phyloP scores from a whole-genome alignment of 1,140 invertebrate species.

The Bombus consobrinus region DNA sequence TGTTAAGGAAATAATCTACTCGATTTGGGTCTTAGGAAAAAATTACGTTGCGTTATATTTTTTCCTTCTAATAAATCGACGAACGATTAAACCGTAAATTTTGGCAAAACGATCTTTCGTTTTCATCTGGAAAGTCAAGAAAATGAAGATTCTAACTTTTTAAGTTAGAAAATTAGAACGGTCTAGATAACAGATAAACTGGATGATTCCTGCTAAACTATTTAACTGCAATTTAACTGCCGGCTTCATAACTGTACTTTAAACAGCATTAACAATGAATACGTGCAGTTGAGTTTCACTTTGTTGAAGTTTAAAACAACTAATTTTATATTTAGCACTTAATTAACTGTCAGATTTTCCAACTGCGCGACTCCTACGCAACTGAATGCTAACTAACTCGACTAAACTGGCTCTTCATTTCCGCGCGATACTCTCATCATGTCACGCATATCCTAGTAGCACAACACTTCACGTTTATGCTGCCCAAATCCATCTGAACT shows the following conservation, averaged over 20 bases:
- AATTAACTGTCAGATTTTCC: background rate
- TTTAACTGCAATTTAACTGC: background rate
- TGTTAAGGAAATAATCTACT: slow-evolving; percentile 38
- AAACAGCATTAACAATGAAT: background rate
- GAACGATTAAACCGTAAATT: too few relatives aligned
- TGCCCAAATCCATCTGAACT: background rate
- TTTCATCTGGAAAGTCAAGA: too few relatives aligned
- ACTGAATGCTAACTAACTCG: background rate
- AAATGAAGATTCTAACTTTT: too few relatives aligned
- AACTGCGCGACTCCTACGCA: background rate
- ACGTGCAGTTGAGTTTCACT: background rate
- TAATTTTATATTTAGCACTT: background rate
- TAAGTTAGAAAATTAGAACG: too few relatives aligned
- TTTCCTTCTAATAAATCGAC: too few relatives aligned
- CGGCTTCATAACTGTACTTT: background rate
- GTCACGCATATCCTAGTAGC: background rate
- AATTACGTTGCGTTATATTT: background rate
- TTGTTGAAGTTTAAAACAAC: background rate
- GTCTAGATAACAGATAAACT: background rate
- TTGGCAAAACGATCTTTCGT: too few relatives aligned
- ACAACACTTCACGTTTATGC: background rate
- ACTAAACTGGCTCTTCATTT: slow-evolving; percentile 2
- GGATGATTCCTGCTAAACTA: background rate
- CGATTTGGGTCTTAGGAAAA: background rate
- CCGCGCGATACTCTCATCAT: background rate